A percentile compares a stretch with the other conserved stretches of the same genome.
phyloP scores from a whole-genome alignment of 2,797 vertebrate species.

The Chanos chanos region DNA sequence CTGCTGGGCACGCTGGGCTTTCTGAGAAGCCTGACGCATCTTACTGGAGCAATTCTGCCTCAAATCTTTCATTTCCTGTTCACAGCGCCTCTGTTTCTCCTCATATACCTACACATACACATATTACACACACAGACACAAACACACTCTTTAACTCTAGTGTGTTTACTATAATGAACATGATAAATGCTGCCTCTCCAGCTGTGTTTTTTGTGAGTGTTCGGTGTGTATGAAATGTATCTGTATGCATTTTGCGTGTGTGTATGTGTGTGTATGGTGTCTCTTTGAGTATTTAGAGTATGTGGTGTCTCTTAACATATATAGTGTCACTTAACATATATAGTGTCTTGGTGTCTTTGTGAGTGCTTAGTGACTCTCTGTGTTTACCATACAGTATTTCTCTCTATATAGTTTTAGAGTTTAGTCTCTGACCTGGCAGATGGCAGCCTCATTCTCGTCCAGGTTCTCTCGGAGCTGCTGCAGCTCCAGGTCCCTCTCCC shows the following conservation, averaged over 20 bases:
- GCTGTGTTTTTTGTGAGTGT: too few species aligned
- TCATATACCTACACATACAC: conserved; percentile 78
- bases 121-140: background rate
- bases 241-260: too few species aligned
- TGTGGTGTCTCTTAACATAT: too few species aligned
- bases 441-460: conserved; percentile 91
- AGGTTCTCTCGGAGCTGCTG: conserved; percentile 88
- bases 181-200: too few species aligned
- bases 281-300: too few species aligned
- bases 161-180: too few species aligned
- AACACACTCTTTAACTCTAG: too few species aligned
- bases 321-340: too few species aligned
- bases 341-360: too few species aligned
- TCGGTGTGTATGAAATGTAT: too few species aligned
- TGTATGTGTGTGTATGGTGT: too few species aligned
- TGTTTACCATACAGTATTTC: background rate
- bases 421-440: conserved; percentile 78
- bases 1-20: conserved; percentile 88
- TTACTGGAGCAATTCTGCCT: conserved; percentile 80
- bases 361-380: too few species aligned
- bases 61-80: conserved; percentile 84
- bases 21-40: conserved; percentile 85
- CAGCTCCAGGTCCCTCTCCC: conserved; percentile 87
- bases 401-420: background rate
- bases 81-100: conserved; percentile 87